Base-by-base conservation (phyloP, 1,140 invertebrate species). In the Apis cerana region DNA sequence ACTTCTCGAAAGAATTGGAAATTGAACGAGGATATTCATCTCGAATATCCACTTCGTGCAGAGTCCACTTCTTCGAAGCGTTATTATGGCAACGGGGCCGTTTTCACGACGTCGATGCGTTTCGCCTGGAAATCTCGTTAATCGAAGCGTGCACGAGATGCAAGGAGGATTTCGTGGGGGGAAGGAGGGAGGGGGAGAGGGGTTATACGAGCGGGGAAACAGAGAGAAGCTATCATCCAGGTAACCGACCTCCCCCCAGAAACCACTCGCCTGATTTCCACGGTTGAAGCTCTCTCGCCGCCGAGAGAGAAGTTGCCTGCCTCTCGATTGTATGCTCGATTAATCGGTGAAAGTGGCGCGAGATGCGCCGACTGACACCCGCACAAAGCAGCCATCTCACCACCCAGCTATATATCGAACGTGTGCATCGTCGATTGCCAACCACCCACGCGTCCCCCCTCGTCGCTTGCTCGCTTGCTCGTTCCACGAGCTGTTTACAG, bases 331-430 rank as follows among this genome's bases (percentile, higher is more conserved):
- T 67, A 75, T 68, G 64, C 52, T 79, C 68, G 62, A 88, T 88
- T 88, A 88, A 88, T 88, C 83, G 76, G 23, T 67, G 75, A 76
- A 83, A 85, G 80, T 75, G 62, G 61, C 74, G 59, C 75, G 72
- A 80, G 78, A 85, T 62, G 77, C 72, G 67, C 59, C 61, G 62
- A 33, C 77, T 48, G 64, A 56, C n/a, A 59, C 58, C 58, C n/a
- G 58, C 58, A 59, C 58, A 59, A 59, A 59, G 58, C 58, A 59
- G 21, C n/a, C 58, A 59, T 21, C 58, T n/a, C 58, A 17, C 21
- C 58, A 81, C 33, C 33, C 33, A 0, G 33, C 33, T 43, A 0
- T 69, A 64, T 85, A 88, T 89, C 84, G 87, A n/a, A 88, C 86
- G 68, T 79, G 54, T 33, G 48, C 84, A 33, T 83, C 83, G 77